Conservation (phyloP, 37 sponge, comb jelly and placozoan genomes). For the Halichondria panicea region DNA sequence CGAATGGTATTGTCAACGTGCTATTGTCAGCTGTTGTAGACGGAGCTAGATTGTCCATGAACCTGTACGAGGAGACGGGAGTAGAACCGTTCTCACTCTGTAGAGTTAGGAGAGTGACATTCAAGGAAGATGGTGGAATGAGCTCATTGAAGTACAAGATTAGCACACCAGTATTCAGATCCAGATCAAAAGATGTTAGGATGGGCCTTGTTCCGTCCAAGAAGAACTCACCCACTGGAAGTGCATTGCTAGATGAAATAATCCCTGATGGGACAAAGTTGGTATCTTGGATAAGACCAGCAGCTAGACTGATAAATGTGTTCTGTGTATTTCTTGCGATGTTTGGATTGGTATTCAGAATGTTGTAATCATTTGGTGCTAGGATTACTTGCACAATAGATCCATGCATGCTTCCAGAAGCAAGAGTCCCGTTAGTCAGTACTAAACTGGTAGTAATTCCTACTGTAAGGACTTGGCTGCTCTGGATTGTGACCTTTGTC, state of each 20-base stretch:
- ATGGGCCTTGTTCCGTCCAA: conserved; percentile 71
- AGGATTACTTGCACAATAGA: conserved; percentile 39
- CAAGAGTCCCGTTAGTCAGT: conserved; percentile 56
- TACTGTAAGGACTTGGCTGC: background rate
- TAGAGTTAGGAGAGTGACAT: conserved; percentile 44
- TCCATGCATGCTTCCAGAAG: conserved; percentile 25
- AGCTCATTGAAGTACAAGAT: conserved; percentile 75
- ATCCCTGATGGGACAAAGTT: conserved; percentile 34
- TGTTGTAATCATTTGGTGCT: conserved; percentile 16
- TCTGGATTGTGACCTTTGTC: conserved; percentile 60
- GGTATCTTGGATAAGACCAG: conserved; percentile 58
- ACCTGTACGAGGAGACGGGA: conserved; percentile 17
- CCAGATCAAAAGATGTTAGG: conserved; percentile 58
- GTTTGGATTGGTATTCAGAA: conserved; percentile 44
- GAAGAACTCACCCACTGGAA: conserved; percentile 64
- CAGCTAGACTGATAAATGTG: conserved; percentile 62
- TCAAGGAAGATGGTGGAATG: conserved; percentile 69
- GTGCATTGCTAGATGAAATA: conserved; percentile 59
- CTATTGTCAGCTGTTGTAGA: conserved; percentile 27
- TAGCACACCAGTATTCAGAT: conserved; percentile 59
- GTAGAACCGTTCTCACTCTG: conserved; percentile 41
- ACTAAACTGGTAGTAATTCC: conserved; percentile 14
- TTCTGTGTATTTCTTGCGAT: conserved; percentile 56
- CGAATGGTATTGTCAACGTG: conserved; percentile 43
- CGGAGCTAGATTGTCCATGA: conserved; percentile 17